Evolutionary conservation across 2,888 invertebrate species (phyloP).

Genomic region (Dryocosmus kuriphilus): DNA sequence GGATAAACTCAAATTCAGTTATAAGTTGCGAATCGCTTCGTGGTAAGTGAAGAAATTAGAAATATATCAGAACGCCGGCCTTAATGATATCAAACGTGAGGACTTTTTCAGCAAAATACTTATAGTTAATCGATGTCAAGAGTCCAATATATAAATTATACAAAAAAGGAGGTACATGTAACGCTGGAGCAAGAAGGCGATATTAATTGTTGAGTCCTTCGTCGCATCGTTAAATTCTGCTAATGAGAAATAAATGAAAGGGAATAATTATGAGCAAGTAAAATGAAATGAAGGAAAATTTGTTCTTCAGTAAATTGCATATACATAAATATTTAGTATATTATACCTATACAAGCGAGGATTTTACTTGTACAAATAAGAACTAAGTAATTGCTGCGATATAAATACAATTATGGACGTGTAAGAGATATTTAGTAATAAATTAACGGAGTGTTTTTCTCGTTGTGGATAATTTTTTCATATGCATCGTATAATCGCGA

Average conservation of each 20-base stretch:
- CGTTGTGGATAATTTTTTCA: neutral
- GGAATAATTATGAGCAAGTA: neutral
- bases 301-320: neutral
- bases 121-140: slow-evolving; percentile 15
- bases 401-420: neutral
- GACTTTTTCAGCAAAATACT: slow-evolving; percentile 4
- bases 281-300: slow-evolving; percentile 4
- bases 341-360: too few species aligned
- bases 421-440: slow-evolving; percentile 3
- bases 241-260: slow-evolving; percentile 17
- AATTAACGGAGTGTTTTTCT: neutral
- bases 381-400: neutral
- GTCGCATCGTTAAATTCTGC: neutral
- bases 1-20: slow-evolving; percentile 41
- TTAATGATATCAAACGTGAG: slow-evolving; percentile 1
- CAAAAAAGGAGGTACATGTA: neutral
- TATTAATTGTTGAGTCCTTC: slow-evolving; percentile 21
- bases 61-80: slow-evolving; percentile 8
- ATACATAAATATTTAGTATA: neutral
- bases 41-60: slow-evolving; percentile 30
- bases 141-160: slow-evolving; percentile 13
- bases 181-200: neutral
- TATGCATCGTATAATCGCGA: slow-evolving; percentile 33
- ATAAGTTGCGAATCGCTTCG: slow-evolving; percentile 12
- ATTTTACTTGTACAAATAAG: neutral